Evolutionary conservation across 2,888 invertebrate genomes (phyloP).

Genomic region (Eustalomyia histrio): DNA sequence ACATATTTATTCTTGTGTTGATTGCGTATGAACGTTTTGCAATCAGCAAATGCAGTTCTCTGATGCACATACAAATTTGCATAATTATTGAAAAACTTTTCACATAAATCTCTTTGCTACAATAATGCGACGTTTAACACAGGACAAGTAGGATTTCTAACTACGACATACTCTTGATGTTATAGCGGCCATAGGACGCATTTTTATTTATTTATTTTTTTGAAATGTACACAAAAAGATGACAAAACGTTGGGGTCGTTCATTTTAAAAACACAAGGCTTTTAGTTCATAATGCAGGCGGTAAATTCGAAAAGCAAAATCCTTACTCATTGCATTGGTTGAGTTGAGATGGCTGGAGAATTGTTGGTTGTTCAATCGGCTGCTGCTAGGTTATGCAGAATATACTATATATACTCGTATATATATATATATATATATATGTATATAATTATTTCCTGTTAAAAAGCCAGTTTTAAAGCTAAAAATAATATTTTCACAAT

Average conservation of each 20-base stretch:
- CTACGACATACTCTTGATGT: not conserved
- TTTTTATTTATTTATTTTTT: slow-evolving; percentile 2
- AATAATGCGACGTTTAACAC: not conserved
- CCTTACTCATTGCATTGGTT: slow-evolving; percentile 18
- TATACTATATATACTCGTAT: slow-evolving; percentile 27
- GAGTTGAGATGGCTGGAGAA: not conserved
- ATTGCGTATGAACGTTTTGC: no score
- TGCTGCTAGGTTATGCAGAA: not conserved
- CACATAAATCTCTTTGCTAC: slow-evolving; percentile 24
- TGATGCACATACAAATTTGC: no score
- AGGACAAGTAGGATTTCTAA: not conserved
- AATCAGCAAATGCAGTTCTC: no score
- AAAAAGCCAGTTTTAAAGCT: slow-evolving; percentile 59
- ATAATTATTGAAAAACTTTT: not conserved
- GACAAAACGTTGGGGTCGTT: slow-evolving; percentile 30
- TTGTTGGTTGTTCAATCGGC: slow-evolving; percentile 6
- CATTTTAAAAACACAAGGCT: slow-evolving; percentile 25
- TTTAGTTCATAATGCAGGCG: slow-evolving; percentile 44
- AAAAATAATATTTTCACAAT: slow-evolving; percentile 58
- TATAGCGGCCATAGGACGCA: not conserved
- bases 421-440: no score
- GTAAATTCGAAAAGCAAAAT: slow-evolving; percentile 47
- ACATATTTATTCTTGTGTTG: no score
- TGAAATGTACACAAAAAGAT: slow-evolving; percentile 34
- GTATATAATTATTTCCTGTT: slow-evolving; percentile 61